Percentiles rank a stretch among this genome's conserved stretches.
phyloP scores from a whole-genome alignment of 2,888 invertebrate species.

The Folsomia candida region DNA sequence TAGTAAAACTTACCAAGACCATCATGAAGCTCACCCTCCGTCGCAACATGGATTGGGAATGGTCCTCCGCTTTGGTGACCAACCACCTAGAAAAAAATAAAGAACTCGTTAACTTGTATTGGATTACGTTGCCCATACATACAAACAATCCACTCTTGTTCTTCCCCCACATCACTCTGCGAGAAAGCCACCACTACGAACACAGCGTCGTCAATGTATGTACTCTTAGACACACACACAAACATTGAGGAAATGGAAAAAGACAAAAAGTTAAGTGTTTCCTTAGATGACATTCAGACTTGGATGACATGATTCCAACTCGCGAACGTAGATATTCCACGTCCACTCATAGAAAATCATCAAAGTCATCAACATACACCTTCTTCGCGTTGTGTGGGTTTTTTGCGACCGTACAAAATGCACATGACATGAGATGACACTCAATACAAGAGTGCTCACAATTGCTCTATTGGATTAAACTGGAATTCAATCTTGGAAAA shows the following conservation, averaged over 20 bases:
- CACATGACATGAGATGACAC: too few species aligned
- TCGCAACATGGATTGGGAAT: constrained; percentile 26
- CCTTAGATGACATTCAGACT: constrained; percentile 10
- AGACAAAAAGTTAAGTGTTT: constrained; percentile 14
- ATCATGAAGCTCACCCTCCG: constrained; percentile 38
- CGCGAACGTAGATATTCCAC: too few species aligned
- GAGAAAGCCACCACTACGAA: not conserved
- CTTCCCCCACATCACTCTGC: not conserved
- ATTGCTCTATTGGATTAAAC: not conserved
- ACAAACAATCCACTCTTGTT: not conserved
- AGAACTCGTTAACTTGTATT: constrained; percentile 7
- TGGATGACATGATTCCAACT: not conserved
- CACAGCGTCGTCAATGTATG: not conserved
- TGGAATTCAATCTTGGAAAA: not conserved
- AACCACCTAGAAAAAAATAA: constrained; percentile 27
- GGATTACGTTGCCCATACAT: not conserved
- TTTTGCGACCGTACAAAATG: too few species aligned
- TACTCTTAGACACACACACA: too few species aligned
- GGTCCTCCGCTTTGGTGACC: constrained; percentile 30
- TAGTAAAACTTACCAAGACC: constrained; percentile 42
- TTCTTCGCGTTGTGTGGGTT: too few species aligned
- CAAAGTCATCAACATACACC: constrained; percentile 11
- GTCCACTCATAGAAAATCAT: constrained; percentile 5
- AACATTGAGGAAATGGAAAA: constrained; percentile 1
- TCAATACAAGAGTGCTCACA: too few species aligned